Conservation (phyloP, 2,888 invertebrate genomes). For the Ischnus inquisitorius region DNA sequence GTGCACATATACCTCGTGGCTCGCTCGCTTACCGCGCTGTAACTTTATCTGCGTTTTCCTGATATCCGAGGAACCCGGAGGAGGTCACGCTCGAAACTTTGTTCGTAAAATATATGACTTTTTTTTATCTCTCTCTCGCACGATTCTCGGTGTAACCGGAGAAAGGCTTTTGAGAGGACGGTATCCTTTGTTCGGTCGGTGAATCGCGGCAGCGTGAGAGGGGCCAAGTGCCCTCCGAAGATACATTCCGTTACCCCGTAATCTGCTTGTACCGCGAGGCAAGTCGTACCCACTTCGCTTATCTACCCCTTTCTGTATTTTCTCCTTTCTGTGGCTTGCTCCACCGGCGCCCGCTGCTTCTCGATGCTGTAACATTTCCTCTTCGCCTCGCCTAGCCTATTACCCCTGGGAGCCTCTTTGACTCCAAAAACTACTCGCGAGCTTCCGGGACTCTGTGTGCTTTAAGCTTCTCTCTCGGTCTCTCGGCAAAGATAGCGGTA, state of each 20-base stretch:
- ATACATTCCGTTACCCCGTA: constrained; percentile 62
- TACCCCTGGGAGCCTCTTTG: constrained; percentile 64
- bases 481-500: constrained; percentile 39
- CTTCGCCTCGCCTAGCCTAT: constrained; percentile 29
- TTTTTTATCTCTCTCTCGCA: constrained; percentile 31
- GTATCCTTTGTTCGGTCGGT: constrained; percentile 55
- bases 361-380: background rate
- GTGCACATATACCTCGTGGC: constrained; percentile 1
- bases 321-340: constrained; percentile 30
- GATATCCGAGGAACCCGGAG: background rate
- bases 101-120: constrained; percentile 18
- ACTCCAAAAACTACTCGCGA: constrained; percentile 61
- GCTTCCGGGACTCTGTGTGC: background rate
- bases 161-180: constrained; percentile 41
- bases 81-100: constrained; percentile 32
- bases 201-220: constrained; percentile 20
- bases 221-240: constrained; percentile 65
- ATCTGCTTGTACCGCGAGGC: constrained; percentile 63
- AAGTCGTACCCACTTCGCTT: constrained; percentile 60
- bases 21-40: constrained; percentile 29
- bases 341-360: background rate
- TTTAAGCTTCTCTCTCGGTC: background rate
- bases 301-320: constrained; percentile 65
- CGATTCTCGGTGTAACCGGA: constrained; percentile 40
- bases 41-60: constrained; percentile 43